phyloP scores from a whole-genome alignment of 1,140 invertebrate genomes.

The Campoletis sonorensis region DNA sequence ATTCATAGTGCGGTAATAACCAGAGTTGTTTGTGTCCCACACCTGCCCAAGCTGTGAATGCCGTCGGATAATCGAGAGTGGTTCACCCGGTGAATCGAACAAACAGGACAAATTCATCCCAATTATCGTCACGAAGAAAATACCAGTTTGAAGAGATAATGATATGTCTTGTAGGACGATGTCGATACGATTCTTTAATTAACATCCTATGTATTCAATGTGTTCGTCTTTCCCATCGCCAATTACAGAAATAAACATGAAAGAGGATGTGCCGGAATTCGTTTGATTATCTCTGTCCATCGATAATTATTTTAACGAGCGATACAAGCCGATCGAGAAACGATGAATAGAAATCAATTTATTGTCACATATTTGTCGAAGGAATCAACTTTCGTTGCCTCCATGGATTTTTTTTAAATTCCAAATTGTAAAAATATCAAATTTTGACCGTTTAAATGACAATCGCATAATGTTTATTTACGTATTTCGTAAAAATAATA shows the following conservation, averaged over 20 bases:
- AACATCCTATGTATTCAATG: not conserved
- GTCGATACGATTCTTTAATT: constrained; percentile 29
- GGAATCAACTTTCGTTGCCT: not conserved
- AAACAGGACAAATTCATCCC: constrained; percentile 56
- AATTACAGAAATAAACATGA: constrained; percentile 33
- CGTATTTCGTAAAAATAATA: not conserved
- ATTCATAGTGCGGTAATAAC: not conserved
- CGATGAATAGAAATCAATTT: not conserved
- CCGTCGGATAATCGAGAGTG: constrained; percentile 16
- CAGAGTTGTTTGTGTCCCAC: not conserved
- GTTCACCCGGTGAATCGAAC: constrained; percentile 36
- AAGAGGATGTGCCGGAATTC: constrained; percentile 17
- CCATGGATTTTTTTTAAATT: not conserved
- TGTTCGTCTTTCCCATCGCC: not conserved
- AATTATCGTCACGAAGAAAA: constrained; percentile 54
- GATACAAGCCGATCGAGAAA: constrained; percentile 3
- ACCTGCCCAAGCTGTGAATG: not conserved
- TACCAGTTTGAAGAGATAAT: constrained; percentile 13
- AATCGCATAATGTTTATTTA: not conserved
- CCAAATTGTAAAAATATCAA: not conserved
- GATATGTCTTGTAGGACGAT: not conserved
- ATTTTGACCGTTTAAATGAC: not conserved
- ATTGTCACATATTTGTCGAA: constrained; percentile 20
- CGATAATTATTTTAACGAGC: constrained; percentile 28
- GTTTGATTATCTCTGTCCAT: constrained; percentile 23